These are phyloP conservation scores for Druceiella hillmani DNA, from an alignment of 2,888 invertebrate species.

Conservation along the genomic window DNA sequence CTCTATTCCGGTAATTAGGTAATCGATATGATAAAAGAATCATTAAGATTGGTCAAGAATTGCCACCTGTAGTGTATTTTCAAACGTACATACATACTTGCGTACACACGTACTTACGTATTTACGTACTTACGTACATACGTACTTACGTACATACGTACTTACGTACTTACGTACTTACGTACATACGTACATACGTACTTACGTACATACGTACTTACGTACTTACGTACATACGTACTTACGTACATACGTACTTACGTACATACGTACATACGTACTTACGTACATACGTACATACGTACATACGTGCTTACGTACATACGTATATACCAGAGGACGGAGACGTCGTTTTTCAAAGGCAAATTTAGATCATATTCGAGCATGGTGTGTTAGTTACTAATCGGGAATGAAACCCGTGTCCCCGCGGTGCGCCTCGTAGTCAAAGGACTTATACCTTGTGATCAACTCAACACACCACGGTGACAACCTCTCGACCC, in stretches of 20 bases:
- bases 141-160: neutral
- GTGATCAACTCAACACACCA: too few relatives aligned
- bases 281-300: neutral
- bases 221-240: neutral
- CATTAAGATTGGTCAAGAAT: too few relatives aligned
- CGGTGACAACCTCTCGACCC: too few relatives aligned
- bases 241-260: neutral
- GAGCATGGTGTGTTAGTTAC: too few relatives aligned
- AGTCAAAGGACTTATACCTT: too few relatives aligned
- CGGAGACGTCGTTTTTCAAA: too few relatives aligned
- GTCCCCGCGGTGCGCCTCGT: too few relatives aligned
- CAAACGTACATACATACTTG: conserved; percentile 1
- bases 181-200: neutral
- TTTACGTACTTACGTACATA: neutral
- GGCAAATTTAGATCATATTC: too few relatives aligned
- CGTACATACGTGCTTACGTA: neutral
- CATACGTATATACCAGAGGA: neutral
- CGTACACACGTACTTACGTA: neutral
- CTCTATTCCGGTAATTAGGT: too few relatives aligned
- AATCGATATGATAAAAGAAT: too few relatives aligned
- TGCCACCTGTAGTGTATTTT: too few relatives aligned
- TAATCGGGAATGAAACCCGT: too few relatives aligned
- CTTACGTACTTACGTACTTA: neutral
- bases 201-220: neutral
- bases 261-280: neutral